Conservation (phyloP, 2,797 vertebrate species). For the Momotus momota region DNA sequence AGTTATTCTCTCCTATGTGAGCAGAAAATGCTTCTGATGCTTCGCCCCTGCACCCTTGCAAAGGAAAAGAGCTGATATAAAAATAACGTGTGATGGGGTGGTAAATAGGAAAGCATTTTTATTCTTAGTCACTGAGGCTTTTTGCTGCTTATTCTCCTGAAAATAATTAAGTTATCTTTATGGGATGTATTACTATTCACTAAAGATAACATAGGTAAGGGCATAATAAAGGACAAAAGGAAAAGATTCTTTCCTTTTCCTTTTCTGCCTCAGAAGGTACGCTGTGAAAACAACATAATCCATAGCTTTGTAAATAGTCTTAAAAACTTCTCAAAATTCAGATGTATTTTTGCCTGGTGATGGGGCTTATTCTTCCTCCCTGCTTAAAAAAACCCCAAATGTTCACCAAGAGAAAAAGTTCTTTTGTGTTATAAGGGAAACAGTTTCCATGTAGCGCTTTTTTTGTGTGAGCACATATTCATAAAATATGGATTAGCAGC, state of each 20-base stretch:
- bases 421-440: slow-evolving; percentile 30
- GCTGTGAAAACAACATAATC: neutral
- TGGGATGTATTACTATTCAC: slow-evolving; percentile 21
- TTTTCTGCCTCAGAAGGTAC: neutral
- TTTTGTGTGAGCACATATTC: slow-evolving; percentile 25
- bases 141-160: slow-evolving; percentile 28
- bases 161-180: slow-evolving; percentile 55
- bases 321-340: neutral
- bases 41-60: neutral
- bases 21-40: slow-evolving; percentile 53
- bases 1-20: slow-evolving; percentile 59
- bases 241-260: neutral
- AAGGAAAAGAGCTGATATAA: slow-evolving; percentile 2
- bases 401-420: neutral
- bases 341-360: neutral
- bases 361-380: neutral
- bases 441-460: slow-evolving; percentile 25
- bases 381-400: neutral
- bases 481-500: slow-evolving; percentile 70
- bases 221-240: slow-evolving; percentile 16
- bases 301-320: neutral
- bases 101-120: slow-evolving; percentile 23
- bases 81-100: neutral
- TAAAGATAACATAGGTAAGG: slow-evolving; percentile 31
- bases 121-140: neutral